These are phyloP conservation scores for Eupithecia subfuscata DNA, from an alignment of 2,888 invertebrate species.

Conservation along the genomic window DNA sequence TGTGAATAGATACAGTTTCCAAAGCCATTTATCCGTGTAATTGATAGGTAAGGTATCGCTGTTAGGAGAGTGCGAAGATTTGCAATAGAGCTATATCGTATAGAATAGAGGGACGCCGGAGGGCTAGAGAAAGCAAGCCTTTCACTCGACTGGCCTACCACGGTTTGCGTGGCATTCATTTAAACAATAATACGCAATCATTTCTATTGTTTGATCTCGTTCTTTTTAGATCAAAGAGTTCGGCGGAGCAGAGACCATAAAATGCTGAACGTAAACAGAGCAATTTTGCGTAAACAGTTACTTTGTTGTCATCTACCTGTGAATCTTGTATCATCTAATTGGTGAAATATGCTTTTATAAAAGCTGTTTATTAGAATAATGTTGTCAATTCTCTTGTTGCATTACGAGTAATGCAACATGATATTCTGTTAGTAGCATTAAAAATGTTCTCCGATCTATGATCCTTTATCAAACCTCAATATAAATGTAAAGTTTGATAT, in stretches of 20 bases:
- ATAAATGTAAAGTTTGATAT: background rate
- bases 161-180: conserved; percentile 63
- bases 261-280: conserved; percentile 37
- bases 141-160: conserved; percentile 71
- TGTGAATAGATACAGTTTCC: conserved; percentile 59
- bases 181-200: conserved; percentile 72
- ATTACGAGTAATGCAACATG: background rate
- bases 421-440: too few relatives aligned
- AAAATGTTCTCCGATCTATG: background rate
- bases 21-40: conserved; percentile 70
- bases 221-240: conserved; percentile 46
- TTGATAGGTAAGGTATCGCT: conserved; percentile 63
- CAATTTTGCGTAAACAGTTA: conserved; percentile 33
- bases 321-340: conserved; percentile 45
- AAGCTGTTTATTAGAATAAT: background rate
- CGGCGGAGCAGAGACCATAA: conserved; percentile 43
- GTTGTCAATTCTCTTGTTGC: background rate
- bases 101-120: conserved; percentile 72
- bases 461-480: background rate
- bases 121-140: conserved; percentile 82
- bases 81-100: conserved; percentile 71
- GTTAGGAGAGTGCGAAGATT: conserved; percentile 76
- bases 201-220: conserved; percentile 57
- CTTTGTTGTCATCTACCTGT: conserved; percentile 25
- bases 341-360: conserved; percentile 30